Evolutionary conservation across 2,888 invertebrate species (phyloP), one percentile per base, ranked within the genome.

Genomic region (Poecilobothrus nobilitatus): DNA sequence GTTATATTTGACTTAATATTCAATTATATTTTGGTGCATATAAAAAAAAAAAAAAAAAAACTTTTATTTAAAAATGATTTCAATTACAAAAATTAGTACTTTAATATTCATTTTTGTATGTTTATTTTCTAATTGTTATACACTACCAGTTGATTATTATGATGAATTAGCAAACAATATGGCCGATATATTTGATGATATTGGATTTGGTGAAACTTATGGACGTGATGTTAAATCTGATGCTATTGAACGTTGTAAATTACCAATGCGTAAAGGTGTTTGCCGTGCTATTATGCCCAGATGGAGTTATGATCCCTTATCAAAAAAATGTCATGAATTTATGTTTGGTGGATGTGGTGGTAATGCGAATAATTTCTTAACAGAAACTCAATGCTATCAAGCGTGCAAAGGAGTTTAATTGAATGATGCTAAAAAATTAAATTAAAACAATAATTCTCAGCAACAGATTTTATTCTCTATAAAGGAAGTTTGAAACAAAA

Each of bases 311-410:
- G 83, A 85, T 76, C 79, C 83, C 1, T 75, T 76, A 66, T 77
- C 78, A 63, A 81, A 81, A 70, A 80, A 81, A 68, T 86, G 86
- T 70, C 74, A 79, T 8, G 82, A 84, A 73, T 86, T 86, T 75
- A 83, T 83, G 72, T 86, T 84, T 71, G 86, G 86, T 5, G 86
- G 86, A 68, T 86, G 86, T 73, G 84, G 83, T 74, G 85, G 85
- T 71, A 86, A 86, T 73, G 82, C 80, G 69, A 86, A 86, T 74
- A 86, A 86, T 72, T 86, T 86, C 75, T 72, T 79, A 69, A 81
- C 82, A 70, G 79, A 82, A 72, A 81, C 83, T 71, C 80, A 81
- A 68, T 86, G 86, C 74, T 80, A 83, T 80, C 78, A 78, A 63
- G 79, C 80, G 71, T 86, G 86, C 73, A 76, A 80, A 73, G 84